A percentile compares a stretch with the other conserved stretches of the same genome.
phyloP scores from a whole-genome alignment of 2,888 invertebrate species.

The Drosophila cyrtoloma region DNA sequence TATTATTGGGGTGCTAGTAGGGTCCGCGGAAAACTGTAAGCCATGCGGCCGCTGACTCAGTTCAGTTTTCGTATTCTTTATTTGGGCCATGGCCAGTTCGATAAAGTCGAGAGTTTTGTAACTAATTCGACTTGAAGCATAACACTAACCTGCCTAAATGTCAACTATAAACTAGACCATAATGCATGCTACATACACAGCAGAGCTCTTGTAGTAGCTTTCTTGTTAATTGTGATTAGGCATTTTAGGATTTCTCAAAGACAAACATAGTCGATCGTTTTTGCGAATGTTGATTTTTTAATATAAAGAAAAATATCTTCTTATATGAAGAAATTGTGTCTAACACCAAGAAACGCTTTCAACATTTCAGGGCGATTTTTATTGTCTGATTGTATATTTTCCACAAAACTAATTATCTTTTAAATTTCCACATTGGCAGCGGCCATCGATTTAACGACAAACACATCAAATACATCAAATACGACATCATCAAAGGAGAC shows the following conservation, averaged over 20 bases:
- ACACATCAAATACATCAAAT: conserved; percentile 3
- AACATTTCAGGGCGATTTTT: too few species aligned
- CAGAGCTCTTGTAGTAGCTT: not conserved
- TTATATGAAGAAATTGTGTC: too few species aligned
- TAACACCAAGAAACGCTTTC: not conserved
- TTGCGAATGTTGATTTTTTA: not conserved
- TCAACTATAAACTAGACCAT: not conserved
- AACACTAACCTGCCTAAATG: conserved; percentile 49
- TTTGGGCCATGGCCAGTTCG: conserved; percentile 68
- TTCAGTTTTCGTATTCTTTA: conserved; percentile 31
- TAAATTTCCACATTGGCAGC: conserved; percentile 23
- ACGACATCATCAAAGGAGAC: conserved; percentile 19
- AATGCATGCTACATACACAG: not conserved
- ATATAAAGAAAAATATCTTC: not conserved
- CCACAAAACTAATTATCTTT: not conserved
- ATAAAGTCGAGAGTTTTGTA: conserved; percentile 32
- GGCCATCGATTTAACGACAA: conserved; percentile 46
- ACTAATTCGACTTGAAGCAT: not conserved
- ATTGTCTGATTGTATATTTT: not conserved
- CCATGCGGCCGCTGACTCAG: conserved; percentile 47
- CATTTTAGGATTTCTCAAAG: not conserved
- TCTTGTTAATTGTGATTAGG: not conserved
- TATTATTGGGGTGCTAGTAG: conserved; percentile 6
- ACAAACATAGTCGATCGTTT: not conserved
- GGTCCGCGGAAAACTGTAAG: conserved; percentile 18